phyloP scores from a whole-genome alignment of 2,113 vertebrate genomes.

The Microcebus jonahi region DNA sequence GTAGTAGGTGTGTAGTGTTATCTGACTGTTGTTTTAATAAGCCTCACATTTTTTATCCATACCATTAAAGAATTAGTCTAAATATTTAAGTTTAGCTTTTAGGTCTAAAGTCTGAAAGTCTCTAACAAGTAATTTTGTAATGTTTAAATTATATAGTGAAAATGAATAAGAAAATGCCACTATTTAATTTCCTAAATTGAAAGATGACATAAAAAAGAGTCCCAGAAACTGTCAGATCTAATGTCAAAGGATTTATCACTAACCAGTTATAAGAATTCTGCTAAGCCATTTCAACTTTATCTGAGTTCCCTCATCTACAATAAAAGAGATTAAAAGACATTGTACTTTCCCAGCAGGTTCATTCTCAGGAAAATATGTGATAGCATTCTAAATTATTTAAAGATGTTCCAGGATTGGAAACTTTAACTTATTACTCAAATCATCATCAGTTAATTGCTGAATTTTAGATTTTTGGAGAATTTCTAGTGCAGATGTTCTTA shows the following conservation, averaged over 20 bases:
- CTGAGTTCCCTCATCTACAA: neutral
- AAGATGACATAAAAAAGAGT: neutral
- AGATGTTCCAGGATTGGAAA: neutral
- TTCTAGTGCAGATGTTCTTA: neutral
- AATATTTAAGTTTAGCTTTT: neutral
- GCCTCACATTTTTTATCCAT: neutral
- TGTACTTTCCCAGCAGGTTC: neutral
- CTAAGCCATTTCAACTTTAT: neutral
- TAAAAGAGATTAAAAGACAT: neutral
- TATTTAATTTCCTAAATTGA: constrained; percentile 19
- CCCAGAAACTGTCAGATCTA: neutral
- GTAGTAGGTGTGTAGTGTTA: neutral
- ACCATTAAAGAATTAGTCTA: neutral
- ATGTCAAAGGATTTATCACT: neutral
- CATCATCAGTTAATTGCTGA: neutral
- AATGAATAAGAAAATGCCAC: neutral
- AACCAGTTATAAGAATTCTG: neutral
- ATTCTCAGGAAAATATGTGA: neutral
- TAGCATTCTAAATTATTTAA: constrained; percentile 32
- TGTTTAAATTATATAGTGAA: neutral
- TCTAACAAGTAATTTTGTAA: neutral
- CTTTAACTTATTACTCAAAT: neutral
- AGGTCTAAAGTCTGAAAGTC: neutral
- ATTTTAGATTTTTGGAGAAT: neutral
- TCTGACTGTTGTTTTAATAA: neutral